phyloP scores from a whole-genome alignment of 2,797 vertebrate species.

The Glossophaga mutica region DNA sequence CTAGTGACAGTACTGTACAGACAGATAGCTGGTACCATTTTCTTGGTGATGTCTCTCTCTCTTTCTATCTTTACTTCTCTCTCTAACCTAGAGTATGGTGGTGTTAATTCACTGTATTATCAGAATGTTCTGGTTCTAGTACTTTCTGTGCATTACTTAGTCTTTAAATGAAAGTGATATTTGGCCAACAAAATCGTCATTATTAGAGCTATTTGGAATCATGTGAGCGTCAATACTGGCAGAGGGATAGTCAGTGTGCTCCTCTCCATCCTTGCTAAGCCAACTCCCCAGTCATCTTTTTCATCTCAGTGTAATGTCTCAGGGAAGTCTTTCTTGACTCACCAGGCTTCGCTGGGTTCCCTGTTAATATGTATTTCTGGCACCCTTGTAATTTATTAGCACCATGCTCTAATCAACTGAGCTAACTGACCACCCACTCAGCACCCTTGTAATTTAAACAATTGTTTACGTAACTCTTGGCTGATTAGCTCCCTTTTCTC shows the following conservation, averaged over 20 bases:
- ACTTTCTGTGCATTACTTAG: background rate
- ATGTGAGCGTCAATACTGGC: background rate
- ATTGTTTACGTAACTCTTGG: background rate
- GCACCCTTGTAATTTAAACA: background rate
- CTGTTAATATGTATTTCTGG: background rate
- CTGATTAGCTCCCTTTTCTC: background rate
- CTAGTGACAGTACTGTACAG: background rate
- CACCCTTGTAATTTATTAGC: background rate
- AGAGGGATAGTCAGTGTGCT: background rate
- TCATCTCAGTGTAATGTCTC: background rate
- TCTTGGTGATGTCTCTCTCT: background rate
- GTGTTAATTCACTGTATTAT: background rate
- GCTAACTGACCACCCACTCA: no score
- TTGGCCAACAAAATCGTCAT: background rate
- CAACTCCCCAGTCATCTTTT: background rate
- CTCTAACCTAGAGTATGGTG: background rate
- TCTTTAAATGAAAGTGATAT: background rate
- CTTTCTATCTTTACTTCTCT: background rate
- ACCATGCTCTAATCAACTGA: no score
- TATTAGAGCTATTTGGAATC: background rate
- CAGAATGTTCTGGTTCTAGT: background rate
- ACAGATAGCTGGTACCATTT: background rate
- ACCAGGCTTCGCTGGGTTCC: background rate
- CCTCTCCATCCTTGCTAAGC: background rate
- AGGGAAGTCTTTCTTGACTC: background rate